Conservation (phyloP, 2,797 vertebrate genomes). For the Tauraco hartlaubi region DNA sequence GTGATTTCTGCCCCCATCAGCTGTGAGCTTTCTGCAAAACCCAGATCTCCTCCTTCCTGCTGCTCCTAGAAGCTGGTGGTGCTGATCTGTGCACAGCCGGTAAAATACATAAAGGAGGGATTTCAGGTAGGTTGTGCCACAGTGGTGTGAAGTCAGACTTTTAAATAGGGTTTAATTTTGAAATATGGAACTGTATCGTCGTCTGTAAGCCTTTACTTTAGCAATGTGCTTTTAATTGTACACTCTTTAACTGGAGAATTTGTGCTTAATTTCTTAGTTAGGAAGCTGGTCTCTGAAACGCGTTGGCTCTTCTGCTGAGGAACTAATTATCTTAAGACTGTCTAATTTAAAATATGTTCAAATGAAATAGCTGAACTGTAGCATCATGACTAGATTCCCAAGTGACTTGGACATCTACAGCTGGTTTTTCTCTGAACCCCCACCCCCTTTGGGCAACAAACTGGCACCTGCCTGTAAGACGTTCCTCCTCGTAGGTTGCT, state of each 20-base stretch:
- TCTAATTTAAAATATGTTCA: neutral
- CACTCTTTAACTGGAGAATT: neutral
- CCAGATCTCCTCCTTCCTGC: neutral
- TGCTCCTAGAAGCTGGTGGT: neutral
- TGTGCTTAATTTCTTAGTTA: neutral
- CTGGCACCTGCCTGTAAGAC: neutral
- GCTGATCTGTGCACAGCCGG: neutral
- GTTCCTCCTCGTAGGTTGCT: neutral
- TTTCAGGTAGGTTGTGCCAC: neutral
- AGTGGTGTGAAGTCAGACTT: neutral
- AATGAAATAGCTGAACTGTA: neutral
- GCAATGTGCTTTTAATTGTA: neutral
- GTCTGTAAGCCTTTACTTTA: neutral
- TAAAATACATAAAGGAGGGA: neutral
- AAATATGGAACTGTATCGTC: fast-evolving
- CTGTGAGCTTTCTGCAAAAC: neutral
- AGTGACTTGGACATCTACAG: neutral
- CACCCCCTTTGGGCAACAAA: neutral
- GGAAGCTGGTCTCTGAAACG: neutral
- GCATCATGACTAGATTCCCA: neutral
- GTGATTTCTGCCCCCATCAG: neutral
- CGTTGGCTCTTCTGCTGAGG: neutral
- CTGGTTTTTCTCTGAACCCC: neutral
- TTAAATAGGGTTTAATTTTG: neutral
- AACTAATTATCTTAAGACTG: neutral